Conservation (phyloP, 2,888 invertebrate genomes). For the Lymantria monacha region DNA sequence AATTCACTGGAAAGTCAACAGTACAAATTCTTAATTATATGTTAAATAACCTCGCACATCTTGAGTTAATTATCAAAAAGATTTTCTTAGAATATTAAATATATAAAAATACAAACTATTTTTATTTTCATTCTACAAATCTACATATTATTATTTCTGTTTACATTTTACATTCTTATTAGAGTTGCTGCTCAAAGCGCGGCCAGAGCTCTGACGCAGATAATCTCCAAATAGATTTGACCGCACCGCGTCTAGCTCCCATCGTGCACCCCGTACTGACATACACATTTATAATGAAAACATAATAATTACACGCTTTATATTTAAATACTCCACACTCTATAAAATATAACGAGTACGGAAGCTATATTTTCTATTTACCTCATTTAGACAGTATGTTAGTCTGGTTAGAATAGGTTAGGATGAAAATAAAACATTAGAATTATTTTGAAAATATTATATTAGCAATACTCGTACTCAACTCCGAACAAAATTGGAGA, state of each 20-base stretch:
- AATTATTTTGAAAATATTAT: conserved; percentile 57
- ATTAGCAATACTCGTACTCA: conserved; percentile 71
- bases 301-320: too few relatives aligned
- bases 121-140: neutral
- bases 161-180: conserved; percentile 28
- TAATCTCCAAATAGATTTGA: conserved; percentile 67
- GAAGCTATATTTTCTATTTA: too few relatives aligned
- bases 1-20: conserved; percentile 33
- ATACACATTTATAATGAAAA: neutral
- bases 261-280: conserved; percentile 18
- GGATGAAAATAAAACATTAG: conserved; percentile 43
- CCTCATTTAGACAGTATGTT: too few relatives aligned
- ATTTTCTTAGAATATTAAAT: conserved; percentile 25
- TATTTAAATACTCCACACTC: too few relatives aligned
- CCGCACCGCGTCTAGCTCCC: conserved; percentile 50
- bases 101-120: conserved; percentile 1
- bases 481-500: conserved; percentile 60
- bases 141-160: conserved; percentile 10
- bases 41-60: conserved; percentile 61
- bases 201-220: conserved; percentile 44
- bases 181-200: conserved; percentile 21
- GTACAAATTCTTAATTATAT: conserved; percentile 54
- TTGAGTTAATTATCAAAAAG: conserved; percentile 27
- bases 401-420: neutral
- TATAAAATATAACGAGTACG: too few relatives aligned